Conservation (phyloP, 2,797 vertebrate genomes). For the Percopsis omiscomaycus region DNA sequence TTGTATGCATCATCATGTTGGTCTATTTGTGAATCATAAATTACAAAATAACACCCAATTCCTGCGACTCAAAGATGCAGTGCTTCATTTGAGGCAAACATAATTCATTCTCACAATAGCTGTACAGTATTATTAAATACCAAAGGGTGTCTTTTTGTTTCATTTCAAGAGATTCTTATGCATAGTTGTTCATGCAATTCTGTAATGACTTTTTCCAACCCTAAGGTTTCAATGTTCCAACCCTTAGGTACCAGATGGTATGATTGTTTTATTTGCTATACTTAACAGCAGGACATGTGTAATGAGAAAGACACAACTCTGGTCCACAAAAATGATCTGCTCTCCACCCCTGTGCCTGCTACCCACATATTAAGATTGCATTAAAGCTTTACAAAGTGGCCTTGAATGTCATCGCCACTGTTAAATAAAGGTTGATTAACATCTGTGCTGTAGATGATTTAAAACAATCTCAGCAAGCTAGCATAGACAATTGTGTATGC, state of each 20-base stretch:
- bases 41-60: not conserved
- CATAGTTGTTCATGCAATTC: too few relatives aligned
- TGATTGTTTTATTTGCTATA: slow-evolving; percentile 37
- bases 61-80: not conserved
- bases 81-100: not conserved
- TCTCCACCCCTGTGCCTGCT: slow-evolving; percentile 24
- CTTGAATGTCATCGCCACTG: too few relatives aligned
- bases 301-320: slow-evolving; percentile 29
- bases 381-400: not conserved
- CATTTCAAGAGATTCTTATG: too few relatives aligned
- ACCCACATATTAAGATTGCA: not conserved
- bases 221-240: slow-evolving; percentile 40
- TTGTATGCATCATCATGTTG: too few relatives aligned
- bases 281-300: slow-evolving; percentile 46
- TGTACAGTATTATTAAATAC: too few relatives aligned
- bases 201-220: slow-evolving; percentile 31
- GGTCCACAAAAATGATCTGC: slow-evolving; percentile 26
- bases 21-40: too few relatives aligned
- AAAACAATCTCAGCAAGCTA: too few relatives aligned
- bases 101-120: not conserved
- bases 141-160: too few relatives aligned
- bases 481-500: too few relatives aligned
- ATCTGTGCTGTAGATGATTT: too few relatives aligned
- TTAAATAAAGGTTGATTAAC: too few relatives aligned
- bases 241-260: slow-evolving; percentile 55